Percentiles rank a stretch among this genome's conserved stretches.
These are phyloP conservation scores for Polymixis flavicincta DNA, from an alignment of 2,888 invertebrate species.

Conservation along the genomic window DNA sequence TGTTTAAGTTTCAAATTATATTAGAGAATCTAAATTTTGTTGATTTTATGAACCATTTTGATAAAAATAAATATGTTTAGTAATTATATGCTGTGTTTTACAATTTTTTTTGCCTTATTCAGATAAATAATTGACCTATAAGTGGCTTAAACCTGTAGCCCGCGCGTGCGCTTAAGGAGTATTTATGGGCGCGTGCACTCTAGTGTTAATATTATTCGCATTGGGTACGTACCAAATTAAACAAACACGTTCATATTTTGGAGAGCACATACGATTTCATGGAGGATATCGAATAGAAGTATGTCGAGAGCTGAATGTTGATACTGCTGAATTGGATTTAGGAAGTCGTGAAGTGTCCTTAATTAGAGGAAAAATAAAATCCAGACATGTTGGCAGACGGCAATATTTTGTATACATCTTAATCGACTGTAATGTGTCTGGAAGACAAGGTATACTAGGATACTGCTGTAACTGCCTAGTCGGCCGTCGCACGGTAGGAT, in stretches of 20 bases:
- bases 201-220: background rate
- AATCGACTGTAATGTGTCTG: background rate
- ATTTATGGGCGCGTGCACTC: too few relatives aligned
- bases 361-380: background rate
- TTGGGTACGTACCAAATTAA: background rate
- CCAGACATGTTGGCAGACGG: background rate
- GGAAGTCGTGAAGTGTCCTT: background rate
- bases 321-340: background rate
- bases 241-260: background rate
- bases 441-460: background rate
- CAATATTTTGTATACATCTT: background rate
- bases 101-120: too few relatives aligned
- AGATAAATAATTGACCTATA: too few relatives aligned
- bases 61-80: too few relatives aligned
- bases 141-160: too few relatives aligned
- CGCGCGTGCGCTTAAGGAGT: too few relatives aligned
- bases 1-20: too few relatives aligned
- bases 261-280: background rate
- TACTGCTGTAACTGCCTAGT: background rate
- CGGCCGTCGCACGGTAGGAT: background rate
- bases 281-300: background rate
- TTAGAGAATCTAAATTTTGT: too few relatives aligned
- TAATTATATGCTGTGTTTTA: too few relatives aligned
- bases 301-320: background rate
- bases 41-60: too few relatives aligned